Percentiles rank a stretch among this genome's conserved stretches.
Conservation (phyloP, 1,140 invertebrate species). For the Drosophila gunungcola region DNA sequence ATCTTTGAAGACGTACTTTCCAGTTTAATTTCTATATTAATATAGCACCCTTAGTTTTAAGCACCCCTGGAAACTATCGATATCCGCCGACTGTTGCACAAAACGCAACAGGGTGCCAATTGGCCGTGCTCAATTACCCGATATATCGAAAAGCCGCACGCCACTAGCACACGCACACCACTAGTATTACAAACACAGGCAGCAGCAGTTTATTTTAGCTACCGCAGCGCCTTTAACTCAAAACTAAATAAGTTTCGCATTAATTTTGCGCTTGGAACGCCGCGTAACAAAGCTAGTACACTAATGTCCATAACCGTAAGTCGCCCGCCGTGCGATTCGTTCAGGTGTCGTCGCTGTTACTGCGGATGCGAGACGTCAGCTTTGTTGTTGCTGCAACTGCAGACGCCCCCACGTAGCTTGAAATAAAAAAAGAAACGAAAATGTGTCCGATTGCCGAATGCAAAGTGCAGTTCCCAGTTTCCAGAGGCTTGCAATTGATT, state of each 20-base stretch:
- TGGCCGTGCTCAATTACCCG: background rate
- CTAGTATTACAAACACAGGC: slow-evolving; percentile 73
- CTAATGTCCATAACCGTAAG: slow-evolving; percentile 84
- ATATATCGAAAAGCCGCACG: slow-evolving; percentile 8
- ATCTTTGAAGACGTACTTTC: no score
- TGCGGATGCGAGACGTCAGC: slow-evolving; percentile 12
- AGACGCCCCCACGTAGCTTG: slow-evolving; percentile 75
- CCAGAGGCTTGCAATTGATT: slow-evolving; percentile 37
- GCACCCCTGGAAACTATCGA: slow-evolving; percentile 2
- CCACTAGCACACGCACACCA: slow-evolving; percentile 13
- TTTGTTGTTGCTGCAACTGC: slow-evolving; percentile 15
- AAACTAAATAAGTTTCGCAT: slow-evolving; percentile 42
- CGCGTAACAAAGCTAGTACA: slow-evolving; percentile 65
- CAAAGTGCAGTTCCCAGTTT: slow-evolving; percentile 48
- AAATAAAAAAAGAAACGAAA: slow-evolving; percentile 34
- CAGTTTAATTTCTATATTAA: no score
- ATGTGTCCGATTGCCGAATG: slow-evolving; percentile 36
- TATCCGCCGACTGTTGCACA: background rate
- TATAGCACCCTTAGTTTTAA: no score
- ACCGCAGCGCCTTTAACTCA: slow-evolving; percentile 51
- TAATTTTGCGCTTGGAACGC: slow-evolving; percentile 54
- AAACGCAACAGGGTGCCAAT: slow-evolving; percentile 10
- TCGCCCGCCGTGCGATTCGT: slow-evolving; percentile 11
- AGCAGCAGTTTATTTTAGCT: slow-evolving; percentile 65
- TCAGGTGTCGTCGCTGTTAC: no score